These are phyloP conservation scores for Catharus fuscescens DNA, from an alignment of 2,113 vertebrate genomes.

Conservation along the genomic window DNA sequence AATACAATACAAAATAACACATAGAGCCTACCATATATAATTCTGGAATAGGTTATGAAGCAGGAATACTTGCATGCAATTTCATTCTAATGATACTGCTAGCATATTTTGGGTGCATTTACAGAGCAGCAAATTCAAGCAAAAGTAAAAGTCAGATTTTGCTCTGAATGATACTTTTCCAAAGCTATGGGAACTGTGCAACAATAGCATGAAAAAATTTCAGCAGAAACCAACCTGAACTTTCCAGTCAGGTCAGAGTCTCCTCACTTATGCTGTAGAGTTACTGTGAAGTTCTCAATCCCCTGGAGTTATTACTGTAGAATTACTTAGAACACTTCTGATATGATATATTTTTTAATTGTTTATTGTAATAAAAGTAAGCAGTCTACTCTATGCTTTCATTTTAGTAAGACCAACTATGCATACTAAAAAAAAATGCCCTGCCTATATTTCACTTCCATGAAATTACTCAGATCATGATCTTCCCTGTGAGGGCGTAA, in stretches of 20 bases:
- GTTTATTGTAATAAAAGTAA: not conserved
- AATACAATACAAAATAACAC: not conserved
- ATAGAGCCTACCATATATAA: not conserved
- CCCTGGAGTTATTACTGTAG: not conserved
- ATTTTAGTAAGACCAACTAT: not conserved
- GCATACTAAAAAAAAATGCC: not conserved
- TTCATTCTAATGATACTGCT: not conserved
- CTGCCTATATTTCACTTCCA: not conserved
- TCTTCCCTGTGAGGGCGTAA: not conserved
- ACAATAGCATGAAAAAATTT: not conserved
- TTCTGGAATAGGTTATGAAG: not conserved
- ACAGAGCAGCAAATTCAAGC: not conserved
- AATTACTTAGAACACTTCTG: not conserved
- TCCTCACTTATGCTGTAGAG: not conserved
- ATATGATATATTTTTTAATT: not conserved
- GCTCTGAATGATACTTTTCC: not conserved
- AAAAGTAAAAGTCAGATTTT: not conserved
- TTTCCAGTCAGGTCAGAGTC: not conserved
- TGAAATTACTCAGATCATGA: not conserved
- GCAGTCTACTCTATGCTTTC: not conserved
- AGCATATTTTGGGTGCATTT: not conserved
- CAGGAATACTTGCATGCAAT: accelerated
- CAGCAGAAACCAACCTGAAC: not conserved
- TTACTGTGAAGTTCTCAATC: not conserved
- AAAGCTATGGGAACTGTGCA: not conserved